Evolutionary conservation across 2,113 vertebrate species (phyloP).

Genomic region (Pomatostomus ruficeps): DNA sequence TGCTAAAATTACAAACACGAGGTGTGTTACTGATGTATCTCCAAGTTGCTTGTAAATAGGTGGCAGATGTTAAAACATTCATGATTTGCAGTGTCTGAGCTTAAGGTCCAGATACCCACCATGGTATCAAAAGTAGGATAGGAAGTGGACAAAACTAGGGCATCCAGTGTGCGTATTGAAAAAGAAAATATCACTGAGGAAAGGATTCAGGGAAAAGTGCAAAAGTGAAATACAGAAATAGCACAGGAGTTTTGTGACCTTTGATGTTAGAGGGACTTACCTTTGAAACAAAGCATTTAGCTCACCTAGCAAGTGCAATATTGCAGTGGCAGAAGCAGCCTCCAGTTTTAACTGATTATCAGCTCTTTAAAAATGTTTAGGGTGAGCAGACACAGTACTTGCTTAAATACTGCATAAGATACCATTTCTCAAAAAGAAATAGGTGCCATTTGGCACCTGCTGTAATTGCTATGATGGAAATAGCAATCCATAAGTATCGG

Average conservation of each 20-base stretch:
- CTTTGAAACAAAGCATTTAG: not conserved
- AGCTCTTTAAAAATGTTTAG: constrained; percentile 5
- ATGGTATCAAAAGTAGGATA: not conserved
- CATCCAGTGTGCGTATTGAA: not conserved
- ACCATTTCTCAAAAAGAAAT: constrained; percentile 6
- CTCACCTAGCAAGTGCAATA: not conserved
- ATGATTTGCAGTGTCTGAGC: not conserved
- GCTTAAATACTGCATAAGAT: not conserved
- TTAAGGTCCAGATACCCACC: not conserved
- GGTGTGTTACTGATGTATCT: not conserved
- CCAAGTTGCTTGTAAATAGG: not conserved
- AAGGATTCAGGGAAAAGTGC: not conserved
- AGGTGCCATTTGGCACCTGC: not conserved
- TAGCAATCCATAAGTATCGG: not conserved
- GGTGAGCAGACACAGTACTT: not conserved
- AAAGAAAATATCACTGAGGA: not conserved
- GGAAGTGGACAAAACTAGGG: not conserved
- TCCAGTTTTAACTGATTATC: not conserved
- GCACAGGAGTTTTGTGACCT: not conserved
- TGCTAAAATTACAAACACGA: not conserved
- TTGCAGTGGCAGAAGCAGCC: not conserved
- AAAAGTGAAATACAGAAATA: not conserved
- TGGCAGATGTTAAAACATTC: not conserved
- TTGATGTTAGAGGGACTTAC: not conserved
- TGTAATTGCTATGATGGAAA: constrained; percentile 7